phyloP scores from a whole-genome alignment of 2,888 invertebrate genomes.

The Ormyrus rosae region DNA sequence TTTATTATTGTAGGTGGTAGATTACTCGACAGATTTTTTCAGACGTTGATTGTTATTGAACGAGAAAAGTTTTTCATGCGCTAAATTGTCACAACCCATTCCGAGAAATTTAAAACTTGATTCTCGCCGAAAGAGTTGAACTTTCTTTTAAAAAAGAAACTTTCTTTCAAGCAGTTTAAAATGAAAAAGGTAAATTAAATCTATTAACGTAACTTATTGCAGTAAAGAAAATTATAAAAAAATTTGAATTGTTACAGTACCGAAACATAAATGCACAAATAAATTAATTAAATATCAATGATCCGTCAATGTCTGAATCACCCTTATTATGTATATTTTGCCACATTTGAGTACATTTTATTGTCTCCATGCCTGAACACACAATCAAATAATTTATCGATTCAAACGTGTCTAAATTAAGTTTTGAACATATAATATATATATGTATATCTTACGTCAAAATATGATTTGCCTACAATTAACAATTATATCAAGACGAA shows the following conservation, averaged over 20 bases:
- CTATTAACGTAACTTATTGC: too few relatives aligned
- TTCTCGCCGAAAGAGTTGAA: too few relatives aligned
- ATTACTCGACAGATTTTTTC: too few relatives aligned
- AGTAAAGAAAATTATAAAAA: not conserved
- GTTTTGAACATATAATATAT: not conserved
- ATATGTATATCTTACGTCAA: too few relatives aligned
- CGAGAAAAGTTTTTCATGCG: too few relatives aligned
- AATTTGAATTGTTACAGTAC: conserved; percentile 9
- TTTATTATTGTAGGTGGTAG: not conserved
- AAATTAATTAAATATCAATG: conserved; percentile 17
- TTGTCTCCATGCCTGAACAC: conserved; percentile 31
- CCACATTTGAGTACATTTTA: conserved; percentile 30
- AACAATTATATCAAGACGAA: not conserved
- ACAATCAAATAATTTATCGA: not conserved
- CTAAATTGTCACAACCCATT: too few relatives aligned
- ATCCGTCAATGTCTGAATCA: not conserved
- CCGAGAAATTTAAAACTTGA: too few relatives aligned
- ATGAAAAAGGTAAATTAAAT: too few relatives aligned
- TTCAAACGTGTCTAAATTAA: not conserved
- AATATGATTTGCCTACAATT: too few relatives aligned
- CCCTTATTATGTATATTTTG: conserved; percentile 5
- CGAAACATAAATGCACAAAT: not conserved
- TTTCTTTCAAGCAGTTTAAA: too few relatives aligned
- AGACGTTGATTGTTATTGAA: too few relatives aligned
- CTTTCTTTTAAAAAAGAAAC: too few relatives aligned